Evolutionary conservation across 2,113 vertebrate species (phyloP), one percentile per base, ranked within the genome.

Genomic region (Microcebus tavaratra): DNA sequence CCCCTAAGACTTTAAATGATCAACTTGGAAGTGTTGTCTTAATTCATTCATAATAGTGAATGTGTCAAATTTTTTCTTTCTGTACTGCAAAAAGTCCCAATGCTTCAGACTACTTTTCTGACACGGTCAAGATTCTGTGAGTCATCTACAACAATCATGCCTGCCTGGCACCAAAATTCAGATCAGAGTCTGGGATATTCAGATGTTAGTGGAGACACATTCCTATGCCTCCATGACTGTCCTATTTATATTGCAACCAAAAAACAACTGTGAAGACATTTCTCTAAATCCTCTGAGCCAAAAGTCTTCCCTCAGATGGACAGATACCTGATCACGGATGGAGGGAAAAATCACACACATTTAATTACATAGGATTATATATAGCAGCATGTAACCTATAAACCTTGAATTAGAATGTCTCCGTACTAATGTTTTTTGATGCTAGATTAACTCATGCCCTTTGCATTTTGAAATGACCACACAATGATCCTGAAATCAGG

Each of bases 1-100:
- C 23, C 73, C 53, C n/a, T 83, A 23, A 68, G 89, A 90, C 90
- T 82, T 85, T 87, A 94, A 96, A 25, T 42, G 29, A 67, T 55
- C 73, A 91, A 65, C 11, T 53, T 86, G 36, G 34, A 72, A 90
- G 25, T 53, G 10, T 55, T 36, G 2, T 50, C 13, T 95, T 72
- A 73, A 88, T 82, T 39, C 53, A 90, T 72, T 95, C 80, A 57
- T 75, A 57, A 78, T 45, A 36, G 17, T 27, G 57, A n/a, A 73
- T 55, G 15, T 14, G 42, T 90, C 80, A 18, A 45, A 11, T 34
- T 57, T 65, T 86, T 94, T 73, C 67, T 82, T 61, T 42, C 36
- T 39, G 2, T 50, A 34, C 55, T 70, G 12, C 18, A 63, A 87
- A 61, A 92, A 61, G 6, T 61, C 68, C 42, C 25, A 83, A 5